Base-by-base conservation (phyloP, 2,888 invertebrate genomes). In the Troglohyphantes excavatus region DNA sequence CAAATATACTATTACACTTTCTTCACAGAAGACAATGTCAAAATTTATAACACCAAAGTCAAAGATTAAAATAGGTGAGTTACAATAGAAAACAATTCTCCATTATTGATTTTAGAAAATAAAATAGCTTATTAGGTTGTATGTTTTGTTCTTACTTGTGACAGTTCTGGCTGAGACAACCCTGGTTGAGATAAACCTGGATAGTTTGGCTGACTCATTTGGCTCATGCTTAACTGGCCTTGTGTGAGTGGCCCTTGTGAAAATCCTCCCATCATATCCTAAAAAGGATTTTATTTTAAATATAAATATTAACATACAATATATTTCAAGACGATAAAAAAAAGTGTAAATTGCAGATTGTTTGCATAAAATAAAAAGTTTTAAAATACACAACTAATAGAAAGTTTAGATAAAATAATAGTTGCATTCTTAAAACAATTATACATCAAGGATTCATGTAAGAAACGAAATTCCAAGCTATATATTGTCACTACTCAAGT, bases 121-220 rank as follows among this genome's bases (percentile, higher is more conserved):
- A 2, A 1, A 13, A 1, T 11, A 39, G 39, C 3, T 39, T 0
- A 39, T 2, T 39, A 39, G n/a, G 13, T 39, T 39, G 39, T n/a
- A 39, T 3, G 3, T 11, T 33, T 29, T 33, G 6, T 59, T 72
- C 70, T 43, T 81, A 90, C 88, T 67, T 91, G 91, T 39, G 90
- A 95, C 70, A 96, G 93, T 81, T 96, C 96, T 3, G 94, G 93
- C 87, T 93, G 92, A n/a, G 92, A 92, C 19, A 91, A 96, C 95
- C 93, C 93, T 67, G 94, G 93, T 91, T 96, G 96, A 53, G 96
- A 97, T 94, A 97, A 95, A 90, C 95, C 95, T 92, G 95, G 92
- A 67, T 92, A 92, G 70, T 91, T 91, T 39, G 94, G 93, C 92
- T 94, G 94, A 91, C 93, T 93, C 93, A 94, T 94, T 91, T 94